Evolutionary conservation across 2,888 invertebrate species (phyloP), one percentile per base, ranked within the genome.

Genomic region (Cistogaster globosa): DNA sequence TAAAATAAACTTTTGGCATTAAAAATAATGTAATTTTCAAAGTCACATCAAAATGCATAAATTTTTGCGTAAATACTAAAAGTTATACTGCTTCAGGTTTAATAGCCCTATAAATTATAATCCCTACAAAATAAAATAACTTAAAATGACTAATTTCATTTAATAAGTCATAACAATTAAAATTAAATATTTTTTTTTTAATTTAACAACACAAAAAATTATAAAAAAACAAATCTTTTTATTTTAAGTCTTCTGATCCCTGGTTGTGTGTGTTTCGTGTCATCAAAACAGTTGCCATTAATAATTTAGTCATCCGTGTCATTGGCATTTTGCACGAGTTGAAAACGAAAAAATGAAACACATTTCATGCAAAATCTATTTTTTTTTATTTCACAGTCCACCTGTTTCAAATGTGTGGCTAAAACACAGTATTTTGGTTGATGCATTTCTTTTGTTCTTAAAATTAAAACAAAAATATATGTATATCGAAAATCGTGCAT

Each of bases 281-380:
- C 42, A 67, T 20, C 67, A 53, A 32, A 78, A 57, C 51, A 80
- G 75, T 81, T 84, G 53, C 69, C 76, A 69, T 76, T 72, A 84
- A 76, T 76, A 77, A 77, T 75, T 84, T 82, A 84, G 76, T 84
- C 84, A 84, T 84, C 81, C 84, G 62, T 84, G 81, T 84, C 84
- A 84, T 84, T 82, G 82, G 77, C 81, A 84, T 67, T 84, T 81
- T 77, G 76, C 76, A 71, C 76, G 75, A 82, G 69, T 76, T 69
- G 12, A 42, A 42, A 42, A 3, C 42, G 11, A 12, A 12, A 48
- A 74, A 45, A 57, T 55, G 14, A 63, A 36, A 22, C 14, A 26
- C 3, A 32, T 22, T 78, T 36, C 45, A 32, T 57, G 20, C 36
- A 72, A 58, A 60, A 60, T 22, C 26, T 53, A 22, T 45, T 81